Conservation (phyloP, 2,113 vertebrate species). For the Pleuronectes platessa region DNA sequence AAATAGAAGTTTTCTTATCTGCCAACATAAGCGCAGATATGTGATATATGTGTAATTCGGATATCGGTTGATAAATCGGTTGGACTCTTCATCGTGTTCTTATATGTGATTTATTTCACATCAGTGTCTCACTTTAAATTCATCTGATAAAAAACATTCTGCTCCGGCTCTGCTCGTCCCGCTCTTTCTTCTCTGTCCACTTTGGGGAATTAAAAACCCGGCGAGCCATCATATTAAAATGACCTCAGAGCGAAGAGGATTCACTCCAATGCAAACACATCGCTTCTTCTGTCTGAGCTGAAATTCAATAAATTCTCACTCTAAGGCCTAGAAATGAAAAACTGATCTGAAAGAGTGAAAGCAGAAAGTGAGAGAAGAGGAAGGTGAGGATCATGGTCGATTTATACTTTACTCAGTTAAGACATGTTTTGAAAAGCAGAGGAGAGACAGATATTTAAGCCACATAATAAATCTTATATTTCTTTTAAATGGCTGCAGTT, state of each 20-base stretch:
- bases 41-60: too few relatives aligned
- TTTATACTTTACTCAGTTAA: neutral
- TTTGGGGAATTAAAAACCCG: neutral
- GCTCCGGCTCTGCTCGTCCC: neutral
- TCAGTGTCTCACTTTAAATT: neutral
- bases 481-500: too few relatives aligned
- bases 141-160: neutral
- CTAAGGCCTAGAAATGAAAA: too few relatives aligned
- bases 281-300: neutral
- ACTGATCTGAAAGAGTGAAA: too few relatives aligned
- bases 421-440: neutral
- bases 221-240: neutral
- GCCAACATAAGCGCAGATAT: too few relatives aligned
- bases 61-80: too few relatives aligned
- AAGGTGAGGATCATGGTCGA: neutral
- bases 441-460: neutral
- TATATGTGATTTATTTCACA: neutral
- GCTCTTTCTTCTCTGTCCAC: neutral
- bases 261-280: neutral
- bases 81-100: too few relatives aligned
- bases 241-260: conserved; percentile 9
- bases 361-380: too few relatives aligned
- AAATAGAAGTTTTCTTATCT: too few relatives aligned
- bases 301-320: neutral
- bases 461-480: neutral